phyloP scores from a whole-genome alignment of 1,140 invertebrate genomes.

The Drosophila pachea region DNA sequence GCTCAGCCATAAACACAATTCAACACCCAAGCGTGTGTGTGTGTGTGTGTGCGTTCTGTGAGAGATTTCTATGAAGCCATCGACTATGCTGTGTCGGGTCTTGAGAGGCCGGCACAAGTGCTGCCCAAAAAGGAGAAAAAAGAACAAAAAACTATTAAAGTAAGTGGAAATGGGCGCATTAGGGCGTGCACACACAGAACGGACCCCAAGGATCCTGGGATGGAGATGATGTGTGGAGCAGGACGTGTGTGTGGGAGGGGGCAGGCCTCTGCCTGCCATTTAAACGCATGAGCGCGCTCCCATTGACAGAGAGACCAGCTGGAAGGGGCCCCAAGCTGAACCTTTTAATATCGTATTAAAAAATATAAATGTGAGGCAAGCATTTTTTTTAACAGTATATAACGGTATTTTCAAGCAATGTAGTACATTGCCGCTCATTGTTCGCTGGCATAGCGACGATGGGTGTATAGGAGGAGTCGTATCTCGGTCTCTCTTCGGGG shows the following conservation, averaged over 20 bases:
- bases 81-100: constrained; percentile 1
- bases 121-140: constrained; percentile 58
- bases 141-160: constrained; percentile 69
- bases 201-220: not conserved
- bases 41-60: constrained; percentile 13
- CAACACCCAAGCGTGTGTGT: constrained; percentile 4
- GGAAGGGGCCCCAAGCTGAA: constrained; percentile 39
- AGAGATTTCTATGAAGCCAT: constrained; percentile 60
- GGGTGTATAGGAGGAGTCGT: no score
- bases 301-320: constrained; percentile 42
- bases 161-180: constrained; percentile 75
- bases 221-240: no score
- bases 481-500: no score
- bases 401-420: no score
- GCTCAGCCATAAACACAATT: constrained; percentile 35
- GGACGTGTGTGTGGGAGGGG: not conserved
- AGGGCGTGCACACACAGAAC: constrained; percentile 58
- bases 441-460: no score
- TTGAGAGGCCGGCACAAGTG: constrained; percentile 44
- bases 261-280: constrained; percentile 11
- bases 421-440: no score
- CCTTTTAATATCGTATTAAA: constrained; percentile 48
- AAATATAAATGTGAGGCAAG: constrained; percentile 2
- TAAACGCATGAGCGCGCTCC: constrained; percentile 28
- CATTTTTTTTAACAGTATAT: not conserved